phyloP scores from a whole-genome alignment of 2,888 invertebrate species.

The Habrosyne pyritoides region DNA sequence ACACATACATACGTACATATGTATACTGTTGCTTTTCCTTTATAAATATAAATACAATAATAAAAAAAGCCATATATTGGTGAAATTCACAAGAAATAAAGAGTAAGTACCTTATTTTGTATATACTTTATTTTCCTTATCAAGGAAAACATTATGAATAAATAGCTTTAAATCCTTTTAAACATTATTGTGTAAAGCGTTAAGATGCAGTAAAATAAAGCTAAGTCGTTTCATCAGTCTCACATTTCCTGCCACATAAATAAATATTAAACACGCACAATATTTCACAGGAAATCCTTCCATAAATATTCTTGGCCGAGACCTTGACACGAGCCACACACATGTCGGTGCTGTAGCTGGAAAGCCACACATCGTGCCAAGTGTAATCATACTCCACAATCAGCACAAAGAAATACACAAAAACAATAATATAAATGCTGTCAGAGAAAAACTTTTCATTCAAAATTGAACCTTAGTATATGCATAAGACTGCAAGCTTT shows the following conservation, averaged over 20 bases:
- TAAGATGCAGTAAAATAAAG: background rate
- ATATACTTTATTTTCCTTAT: too few relatives aligned
- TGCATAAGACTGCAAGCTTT: too few relatives aligned
- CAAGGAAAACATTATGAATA: too few relatives aligned
- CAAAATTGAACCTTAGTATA: background rate
- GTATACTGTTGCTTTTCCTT: too few relatives aligned
- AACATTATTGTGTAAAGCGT: background rate
- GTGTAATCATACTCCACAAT: conserved; percentile 36
- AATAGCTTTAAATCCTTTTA: background rate
- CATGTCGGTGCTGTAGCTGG: conserved; percentile 9
- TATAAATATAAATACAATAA: too few relatives aligned
- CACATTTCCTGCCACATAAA: background rate
- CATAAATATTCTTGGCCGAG: background rate
- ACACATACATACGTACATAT: too few relatives aligned
- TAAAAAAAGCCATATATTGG: too few relatives aligned
- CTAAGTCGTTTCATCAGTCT: background rate
- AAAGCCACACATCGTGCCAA: conserved; percentile 36
- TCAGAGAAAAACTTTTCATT: background rate
- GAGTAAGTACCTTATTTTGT: too few relatives aligned
- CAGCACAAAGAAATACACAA: conserved; percentile 17
- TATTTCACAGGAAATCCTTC: background rate
- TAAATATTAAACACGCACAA: background rate
- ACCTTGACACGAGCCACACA: conserved; percentile 11
- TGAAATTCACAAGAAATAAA: too few relatives aligned
- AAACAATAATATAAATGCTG: background rate